Evolutionary conservation across 2,113 vertebrate species (phyloP).

Genomic region (Peucedramus taeniatus): DNA sequence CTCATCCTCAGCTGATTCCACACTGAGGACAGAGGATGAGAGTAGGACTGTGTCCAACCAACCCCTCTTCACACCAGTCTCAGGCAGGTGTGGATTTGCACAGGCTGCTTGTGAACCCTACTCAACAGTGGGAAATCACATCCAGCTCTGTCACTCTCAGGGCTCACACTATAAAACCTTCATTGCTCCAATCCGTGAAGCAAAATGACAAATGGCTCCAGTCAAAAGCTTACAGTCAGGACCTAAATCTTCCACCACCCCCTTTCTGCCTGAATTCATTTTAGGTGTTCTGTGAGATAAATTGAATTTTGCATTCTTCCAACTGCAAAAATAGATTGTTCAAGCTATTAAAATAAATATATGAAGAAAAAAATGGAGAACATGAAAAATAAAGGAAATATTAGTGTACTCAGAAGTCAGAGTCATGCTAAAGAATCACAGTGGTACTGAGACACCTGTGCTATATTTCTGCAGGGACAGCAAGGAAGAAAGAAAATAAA

Average conservation of each 20-base stretch:
- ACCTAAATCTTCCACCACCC: constrained; percentile 53
- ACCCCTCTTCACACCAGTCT: not conserved
- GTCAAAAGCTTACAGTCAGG: constrained; percentile 53
- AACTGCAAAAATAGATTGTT: constrained; percentile 47
- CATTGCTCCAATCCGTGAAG: constrained; percentile 1
- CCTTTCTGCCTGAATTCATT: constrained; percentile 46
- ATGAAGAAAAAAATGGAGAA: not conserved
- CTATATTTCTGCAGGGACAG: not conserved
- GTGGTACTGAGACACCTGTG: not conserved
- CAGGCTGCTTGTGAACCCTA: not conserved
- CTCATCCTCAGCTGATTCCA: not conserved
- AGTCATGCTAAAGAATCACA: not conserved
- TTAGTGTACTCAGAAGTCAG: not conserved
- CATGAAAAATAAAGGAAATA: not conserved
- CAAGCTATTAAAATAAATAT: constrained; percentile 43
- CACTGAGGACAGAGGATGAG: accelerated
- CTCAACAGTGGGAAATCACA: not conserved
- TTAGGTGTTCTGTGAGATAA: constrained; percentile 47
- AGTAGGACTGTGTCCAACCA: not conserved
- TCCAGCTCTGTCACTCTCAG: constrained; percentile 21
- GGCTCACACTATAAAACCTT: constrained; percentile 50
- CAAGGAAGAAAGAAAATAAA: not conserved
- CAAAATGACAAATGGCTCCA: constrained; percentile 57
- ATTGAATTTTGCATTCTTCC: constrained; percentile 54
- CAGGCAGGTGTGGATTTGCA: not conserved